These are phyloP conservation scores for Hydrolagus colliei DNA, from an alignment of 2,797 vertebrate genomes.

Conservation along the genomic window DNA sequence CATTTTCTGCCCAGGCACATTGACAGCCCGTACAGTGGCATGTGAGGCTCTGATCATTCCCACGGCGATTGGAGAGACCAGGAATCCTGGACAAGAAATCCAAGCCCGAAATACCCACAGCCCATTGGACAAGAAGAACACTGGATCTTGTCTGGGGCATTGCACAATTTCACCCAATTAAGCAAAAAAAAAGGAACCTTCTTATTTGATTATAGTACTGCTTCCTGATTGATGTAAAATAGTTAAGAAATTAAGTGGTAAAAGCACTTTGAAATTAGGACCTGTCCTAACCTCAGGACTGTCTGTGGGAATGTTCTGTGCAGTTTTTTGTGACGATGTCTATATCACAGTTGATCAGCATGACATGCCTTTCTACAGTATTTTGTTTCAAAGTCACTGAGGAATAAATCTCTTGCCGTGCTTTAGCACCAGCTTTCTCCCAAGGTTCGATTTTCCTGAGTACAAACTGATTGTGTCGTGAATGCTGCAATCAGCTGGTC, in stretches of 20 bases:
- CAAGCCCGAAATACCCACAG: not conserved
- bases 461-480: too few relatives aligned
- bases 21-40: not conserved
- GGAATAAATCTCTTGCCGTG: constrained; percentile 24
- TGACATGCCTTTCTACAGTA: constrained; percentile 1
- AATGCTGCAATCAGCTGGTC: too few relatives aligned
- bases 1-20: not conserved
- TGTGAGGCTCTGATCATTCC: not conserved
- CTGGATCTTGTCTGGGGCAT: constrained; percentile 3
- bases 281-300: constrained; percentile 15
- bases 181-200: not conserved
- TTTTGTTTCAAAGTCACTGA: constrained; percentile 26
- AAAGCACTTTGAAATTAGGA: constrained; percentile 26
- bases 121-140: not conserved
- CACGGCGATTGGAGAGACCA: not conserved
- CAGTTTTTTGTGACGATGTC: not conserved
- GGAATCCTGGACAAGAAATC: not conserved
- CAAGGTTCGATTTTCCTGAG: too few relatives aligned
- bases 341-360: constrained; percentile 9
- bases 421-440: not conserved
- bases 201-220: constrained; percentile 13
- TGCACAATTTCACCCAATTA: not conserved
- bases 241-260: constrained; percentile 16
- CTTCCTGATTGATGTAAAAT: constrained; percentile 22
- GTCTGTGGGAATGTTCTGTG: not conserved